These are phyloP conservation scores for Tenebrosternarchus preto DNA, from an alignment of 2,113 vertebrate species.

Conservation along the genomic window DNA sequence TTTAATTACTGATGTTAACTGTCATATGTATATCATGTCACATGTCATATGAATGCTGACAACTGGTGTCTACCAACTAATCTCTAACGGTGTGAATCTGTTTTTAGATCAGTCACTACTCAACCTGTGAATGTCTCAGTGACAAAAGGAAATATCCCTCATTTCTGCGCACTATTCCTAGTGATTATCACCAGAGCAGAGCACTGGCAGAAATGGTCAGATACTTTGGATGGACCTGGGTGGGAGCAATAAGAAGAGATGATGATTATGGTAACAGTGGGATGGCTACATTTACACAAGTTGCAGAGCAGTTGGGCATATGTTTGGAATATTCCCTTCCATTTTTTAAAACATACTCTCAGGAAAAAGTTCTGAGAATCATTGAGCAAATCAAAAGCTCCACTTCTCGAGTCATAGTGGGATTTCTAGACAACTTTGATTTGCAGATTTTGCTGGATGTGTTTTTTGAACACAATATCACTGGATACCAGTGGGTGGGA, in stretches of 20 bases:
- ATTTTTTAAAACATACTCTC: constrained; percentile 64
- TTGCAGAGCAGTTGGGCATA: constrained; percentile 51
- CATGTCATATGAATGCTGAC: too few species aligned
- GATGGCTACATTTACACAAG: constrained; percentile 54
- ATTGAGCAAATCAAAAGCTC: constrained; percentile 54
- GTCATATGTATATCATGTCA: neutral
- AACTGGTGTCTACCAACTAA: neutral
- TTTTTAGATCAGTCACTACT: constrained; percentile 61
- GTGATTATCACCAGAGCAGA: constrained; percentile 60
- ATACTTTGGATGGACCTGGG: constrained; percentile 64
- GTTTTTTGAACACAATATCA: constrained; percentile 66
- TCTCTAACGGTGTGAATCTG: constrained; percentile 7
- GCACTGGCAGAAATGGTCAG: constrained; percentile 59
- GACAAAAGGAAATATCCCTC: constrained; percentile 56
- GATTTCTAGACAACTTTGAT: constrained; percentile 54
- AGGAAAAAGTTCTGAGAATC: constrained; percentile 52
- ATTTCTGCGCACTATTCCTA: constrained; percentile 64
- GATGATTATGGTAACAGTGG: constrained; percentile 63
- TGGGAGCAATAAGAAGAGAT: constrained; percentile 58
- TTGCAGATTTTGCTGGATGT: constrained; percentile 49
- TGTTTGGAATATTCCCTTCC: constrained; percentile 62
- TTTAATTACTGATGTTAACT: neutral
- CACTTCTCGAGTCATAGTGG: constrained; percentile 45
- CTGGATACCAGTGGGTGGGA: constrained; percentile 75
- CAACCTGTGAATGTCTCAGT: constrained; percentile 63